Percentiles rank a stretch among this genome's conserved stretches.
These are phyloP conservation scores for Sternotherus odoratus DNA, from an alignment of 2,797 vertebrate genomes.

Conservation along the genomic window DNA sequence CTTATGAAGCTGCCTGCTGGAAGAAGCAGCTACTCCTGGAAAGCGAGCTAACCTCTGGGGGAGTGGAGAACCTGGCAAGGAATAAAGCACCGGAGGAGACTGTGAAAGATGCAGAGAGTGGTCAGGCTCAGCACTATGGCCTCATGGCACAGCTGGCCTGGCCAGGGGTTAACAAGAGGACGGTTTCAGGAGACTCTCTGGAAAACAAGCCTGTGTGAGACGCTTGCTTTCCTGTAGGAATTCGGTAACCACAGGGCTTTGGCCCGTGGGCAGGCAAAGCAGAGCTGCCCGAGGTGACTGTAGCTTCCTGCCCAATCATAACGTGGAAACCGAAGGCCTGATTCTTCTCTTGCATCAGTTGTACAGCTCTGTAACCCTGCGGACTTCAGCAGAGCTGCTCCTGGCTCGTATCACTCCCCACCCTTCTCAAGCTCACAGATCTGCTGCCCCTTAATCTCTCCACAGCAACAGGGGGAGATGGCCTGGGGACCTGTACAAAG, in stretches of 20 bases:
- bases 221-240: not conserved
- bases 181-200: not conserved
- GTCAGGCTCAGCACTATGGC: not conserved
- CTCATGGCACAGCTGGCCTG: not conserved
- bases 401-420: not conserved
- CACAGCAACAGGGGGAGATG: not conserved
- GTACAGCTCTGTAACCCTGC: not conserved
- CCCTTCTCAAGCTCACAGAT: not conserved
- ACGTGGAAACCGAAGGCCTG: not conserved
- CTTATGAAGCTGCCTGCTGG: slow-evolving; percentile 33
- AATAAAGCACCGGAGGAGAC: not conserved
- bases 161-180: not conserved
- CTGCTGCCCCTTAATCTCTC: not conserved
- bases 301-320: not conserved
- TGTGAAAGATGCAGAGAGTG: rapidly evolving
- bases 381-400: not conserved
- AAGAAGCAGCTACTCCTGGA: slow-evolving; percentile 44
- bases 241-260: not conserved
- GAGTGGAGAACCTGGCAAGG: not conserved
- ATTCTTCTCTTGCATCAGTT: not conserved
- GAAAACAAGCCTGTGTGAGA: not conserved
- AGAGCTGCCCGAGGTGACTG: not conserved
- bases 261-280: not conserved
- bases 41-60: not conserved
- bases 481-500: not conserved